These are phyloP conservation scores for Tapirus indicus DNA, from an alignment of 2,797 vertebrate species.

Conservation along the genomic window DNA sequence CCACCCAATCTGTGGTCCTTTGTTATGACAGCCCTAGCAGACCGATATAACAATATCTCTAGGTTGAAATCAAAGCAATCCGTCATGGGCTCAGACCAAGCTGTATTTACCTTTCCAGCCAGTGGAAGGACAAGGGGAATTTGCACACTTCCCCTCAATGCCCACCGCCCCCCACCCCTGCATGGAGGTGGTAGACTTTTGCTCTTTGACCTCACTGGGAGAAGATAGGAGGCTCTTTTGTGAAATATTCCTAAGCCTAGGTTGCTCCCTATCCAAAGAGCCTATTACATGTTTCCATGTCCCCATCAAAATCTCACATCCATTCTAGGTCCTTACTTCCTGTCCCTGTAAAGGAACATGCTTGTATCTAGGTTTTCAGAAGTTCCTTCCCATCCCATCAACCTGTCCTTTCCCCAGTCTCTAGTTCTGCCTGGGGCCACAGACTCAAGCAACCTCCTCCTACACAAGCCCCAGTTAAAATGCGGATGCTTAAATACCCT, in stretches of 20 bases:
- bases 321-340: too few species aligned
- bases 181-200: fast-evolving
- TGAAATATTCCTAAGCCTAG: fast-evolving
- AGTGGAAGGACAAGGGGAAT: fast-evolving
- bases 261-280: background rate
- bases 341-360: fast-evolving
- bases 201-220: fast-evolving
- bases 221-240: background rate
- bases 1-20: fast-evolving
- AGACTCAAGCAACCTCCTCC: fast-evolving
- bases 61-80: too few species aligned
- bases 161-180: too few species aligned
- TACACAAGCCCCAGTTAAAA: fast-evolving
- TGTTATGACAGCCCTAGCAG: fast-evolving
- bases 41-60: fast-evolving
- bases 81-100: too few species aligned
- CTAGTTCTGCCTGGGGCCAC: fast-evolving
- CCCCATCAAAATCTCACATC: background rate
- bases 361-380: fast-evolving
- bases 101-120: background rate
- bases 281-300: fast-evolving
- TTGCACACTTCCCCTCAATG: too few species aligned
- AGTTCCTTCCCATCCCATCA: fast-evolving
- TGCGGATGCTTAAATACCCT: constrained; percentile 39
- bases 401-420: background rate